phyloP scores from a whole-genome alignment of 2,888 invertebrate species.

The Epinotia ramella region DNA sequence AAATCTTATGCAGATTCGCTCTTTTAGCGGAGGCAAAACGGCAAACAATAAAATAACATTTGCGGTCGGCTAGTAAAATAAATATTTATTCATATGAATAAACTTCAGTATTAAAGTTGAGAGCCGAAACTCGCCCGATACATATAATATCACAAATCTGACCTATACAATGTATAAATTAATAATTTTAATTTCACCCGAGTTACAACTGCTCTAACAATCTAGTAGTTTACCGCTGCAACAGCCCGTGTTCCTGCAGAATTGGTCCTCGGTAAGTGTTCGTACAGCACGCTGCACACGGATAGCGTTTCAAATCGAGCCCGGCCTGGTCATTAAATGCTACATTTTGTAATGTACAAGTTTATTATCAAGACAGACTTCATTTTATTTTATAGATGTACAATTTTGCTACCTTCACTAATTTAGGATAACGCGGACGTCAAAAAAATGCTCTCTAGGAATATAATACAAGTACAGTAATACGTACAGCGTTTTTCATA shows the following conservation, averaged over 20 bases:
- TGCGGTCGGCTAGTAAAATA: slow-evolving; percentile 30
- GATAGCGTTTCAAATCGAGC: slow-evolving; percentile 1
- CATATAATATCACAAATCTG: slow-evolving; percentile 36
- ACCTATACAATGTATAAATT: slow-evolving; percentile 20
- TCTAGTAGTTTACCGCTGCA: slow-evolving; percentile 20
- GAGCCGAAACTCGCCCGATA: slow-evolving; percentile 44
- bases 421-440: slow-evolving; percentile 22
- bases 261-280: slow-evolving; percentile 28
- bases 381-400: slow-evolving; percentile 32
- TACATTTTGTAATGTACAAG: slow-evolving; percentile 31
- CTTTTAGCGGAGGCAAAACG: background rate
- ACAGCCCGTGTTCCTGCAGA: slow-evolving; percentile 11
- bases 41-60: slow-evolving; percentile 3
- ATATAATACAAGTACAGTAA: slow-evolving; percentile 31
- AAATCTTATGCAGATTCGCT: background rate
- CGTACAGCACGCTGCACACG: background rate
- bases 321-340: slow-evolving; percentile 22
- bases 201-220: background rate
- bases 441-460: slow-evolving; percentile 15
- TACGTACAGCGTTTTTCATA: slow-evolving; percentile 6
- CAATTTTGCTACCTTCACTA: slow-evolving; percentile 31
- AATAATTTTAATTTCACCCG: slow-evolving; percentile 18
- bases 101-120: slow-evolving; percentile 19
- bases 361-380: slow-evolving; percentile 29
- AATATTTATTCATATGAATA: slow-evolving; percentile 34